Evolutionary conservation across 1,140 invertebrate species (phyloP), one percentile per base, ranked within the genome.

Genomic region (Schlechtendalia chinensis): DNA sequence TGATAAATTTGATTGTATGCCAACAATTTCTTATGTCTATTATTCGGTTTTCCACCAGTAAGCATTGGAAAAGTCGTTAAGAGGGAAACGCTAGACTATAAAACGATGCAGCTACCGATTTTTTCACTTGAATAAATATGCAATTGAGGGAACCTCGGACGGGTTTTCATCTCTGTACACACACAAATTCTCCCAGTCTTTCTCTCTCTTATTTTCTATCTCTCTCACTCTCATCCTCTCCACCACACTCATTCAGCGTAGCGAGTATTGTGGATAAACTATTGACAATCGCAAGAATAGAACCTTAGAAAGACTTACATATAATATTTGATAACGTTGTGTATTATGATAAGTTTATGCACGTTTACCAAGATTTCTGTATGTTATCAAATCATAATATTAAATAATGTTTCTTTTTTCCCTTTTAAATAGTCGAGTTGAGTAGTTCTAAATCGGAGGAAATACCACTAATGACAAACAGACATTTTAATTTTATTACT

Each of bases 111-210:
- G 45, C 39, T 53, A 14, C 24, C 67, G 67, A 53, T 71, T 71
- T 71, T 65, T 71, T 29, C 67, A 45, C 67, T 71, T 53, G 67
- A 71, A 71, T 29, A 71, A 71, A 71, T 71, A 71, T 71, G 24
- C 67, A 19, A 71, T 71, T 71, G 45, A 19, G 14, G 22, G 17
- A 69, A 69, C 65, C 65, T 24, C 17, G 14, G 16, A 29, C 16
- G 47, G 45, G 24, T 17, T 69, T 71, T 71, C 47, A 27, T 39
- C 32, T 39, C 32, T 4, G 32, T 4, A 39, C 32, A 39, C 32
- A 4, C 32, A 4, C n/a, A n/a, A n/a, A n/a, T n/a, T n/a, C n/a
- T n/a, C n/a, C n/a, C n/a, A n/a, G n/a, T n/a, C n/a, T n/a, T n/a
- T n/a, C n/a, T n/a, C n/a, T n/a, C n/a, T n/a, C n/a, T n/a, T n/a